These are phyloP conservation scores for Rhogogaster chlorosoma DNA, from an alignment of 2,888 invertebrate genomes.

Conservation along the genomic window DNA sequence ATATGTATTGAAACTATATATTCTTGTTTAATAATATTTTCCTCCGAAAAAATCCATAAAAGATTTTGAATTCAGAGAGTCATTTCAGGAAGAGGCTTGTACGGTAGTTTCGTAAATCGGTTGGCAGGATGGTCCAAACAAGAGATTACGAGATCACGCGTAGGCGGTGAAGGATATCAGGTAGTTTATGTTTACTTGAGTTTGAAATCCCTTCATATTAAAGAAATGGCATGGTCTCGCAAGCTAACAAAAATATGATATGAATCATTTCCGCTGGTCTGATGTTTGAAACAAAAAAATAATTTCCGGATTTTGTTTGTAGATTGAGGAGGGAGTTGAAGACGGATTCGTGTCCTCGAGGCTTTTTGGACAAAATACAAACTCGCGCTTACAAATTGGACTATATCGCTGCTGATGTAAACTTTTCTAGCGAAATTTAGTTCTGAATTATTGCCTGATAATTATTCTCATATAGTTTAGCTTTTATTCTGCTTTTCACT, in stretches of 20 bases:
- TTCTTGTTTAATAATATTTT: background rate
- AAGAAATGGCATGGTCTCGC: background rate
- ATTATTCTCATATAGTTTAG: slow-evolving; percentile 5
- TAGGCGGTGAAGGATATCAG: slow-evolving; percentile 3
- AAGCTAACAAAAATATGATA: slow-evolving; percentile 10
- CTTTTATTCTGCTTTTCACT: background rate
- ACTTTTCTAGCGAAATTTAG: background rate
- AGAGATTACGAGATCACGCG: slow-evolving; percentile 18
- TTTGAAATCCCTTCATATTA: slow-evolving; percentile 13
- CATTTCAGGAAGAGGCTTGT: background rate
- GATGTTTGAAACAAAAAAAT: background rate
- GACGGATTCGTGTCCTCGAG: background rate
- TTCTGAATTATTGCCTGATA: background rate
- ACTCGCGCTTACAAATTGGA: background rate
- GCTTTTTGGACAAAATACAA: background rate
- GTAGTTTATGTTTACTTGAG: slow-evolving; percentile 2
- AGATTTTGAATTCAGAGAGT: background rate
- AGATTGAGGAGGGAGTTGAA: background rate
- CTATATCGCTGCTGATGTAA: background rate
- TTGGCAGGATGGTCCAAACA: background rate
- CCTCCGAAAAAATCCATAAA: background rate
- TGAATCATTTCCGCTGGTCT: background rate
- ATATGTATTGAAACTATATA: background rate
- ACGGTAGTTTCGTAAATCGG: slow-evolving; percentile 20
- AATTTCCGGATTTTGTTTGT: background rate